Evolutionary conservation across 1,140 invertebrate species (phyloP).

Genomic region (Luehdorfia chinensis): DNA sequence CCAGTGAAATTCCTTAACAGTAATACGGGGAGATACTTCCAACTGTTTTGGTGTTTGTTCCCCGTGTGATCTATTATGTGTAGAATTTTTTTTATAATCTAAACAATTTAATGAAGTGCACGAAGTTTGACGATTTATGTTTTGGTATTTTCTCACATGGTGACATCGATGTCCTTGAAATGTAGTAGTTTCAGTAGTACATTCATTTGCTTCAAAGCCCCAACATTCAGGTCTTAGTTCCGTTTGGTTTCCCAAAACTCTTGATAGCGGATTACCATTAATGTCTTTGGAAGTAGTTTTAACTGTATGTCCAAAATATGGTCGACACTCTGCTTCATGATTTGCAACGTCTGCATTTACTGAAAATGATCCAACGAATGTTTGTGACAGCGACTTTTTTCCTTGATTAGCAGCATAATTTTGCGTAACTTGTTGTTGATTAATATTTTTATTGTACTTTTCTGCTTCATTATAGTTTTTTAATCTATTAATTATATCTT

Average conservation of each 20-base stretch:
- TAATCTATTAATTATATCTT: constrained; percentile 4
- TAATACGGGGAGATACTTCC: constrained; percentile 24
- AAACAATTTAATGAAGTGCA: background rate
- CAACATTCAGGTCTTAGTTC: too few species aligned
- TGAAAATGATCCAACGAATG: background rate
- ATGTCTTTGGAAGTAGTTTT: too few species aligned
- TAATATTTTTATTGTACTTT: background rate
- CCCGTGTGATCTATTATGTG: background rate
- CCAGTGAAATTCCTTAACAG: constrained; percentile 28
- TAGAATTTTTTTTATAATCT: background rate
- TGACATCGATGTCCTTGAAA: background rate
- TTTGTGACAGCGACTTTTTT: background rate
- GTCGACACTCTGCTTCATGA: background rate
- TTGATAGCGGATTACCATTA: too few species aligned
- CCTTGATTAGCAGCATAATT: background rate
- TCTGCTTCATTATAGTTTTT: background rate
- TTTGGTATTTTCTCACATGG: background rate
- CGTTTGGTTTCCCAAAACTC: too few species aligned
- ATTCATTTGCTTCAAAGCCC: too few species aligned
- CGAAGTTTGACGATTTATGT: background rate
- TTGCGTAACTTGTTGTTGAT: background rate
- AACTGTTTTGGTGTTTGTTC: background rate
- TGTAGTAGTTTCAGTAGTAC: background rate
- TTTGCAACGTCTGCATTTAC: background rate
- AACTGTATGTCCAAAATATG: background rate